Conservation (phyloP, 2,888 invertebrate genomes). For the Muschampia plurimacula region DNA sequence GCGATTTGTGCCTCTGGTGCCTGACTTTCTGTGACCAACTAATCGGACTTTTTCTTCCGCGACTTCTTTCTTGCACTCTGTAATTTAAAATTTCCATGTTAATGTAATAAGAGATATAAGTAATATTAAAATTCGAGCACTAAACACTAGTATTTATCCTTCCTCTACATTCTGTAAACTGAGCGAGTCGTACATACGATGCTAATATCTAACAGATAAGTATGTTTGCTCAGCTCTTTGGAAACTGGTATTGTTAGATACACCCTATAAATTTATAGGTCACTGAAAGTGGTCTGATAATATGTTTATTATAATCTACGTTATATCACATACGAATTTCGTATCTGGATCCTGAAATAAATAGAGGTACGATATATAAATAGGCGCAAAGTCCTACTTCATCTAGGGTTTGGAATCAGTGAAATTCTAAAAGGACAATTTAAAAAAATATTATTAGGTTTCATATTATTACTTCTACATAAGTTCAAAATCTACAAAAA, state of each 20-base stretch:
- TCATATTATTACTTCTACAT: no score
- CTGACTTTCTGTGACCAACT: constrained; percentile 88
- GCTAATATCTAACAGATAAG: constrained; percentile 67
- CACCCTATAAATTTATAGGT: constrained; percentile 48
- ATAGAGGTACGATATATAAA: background rate
- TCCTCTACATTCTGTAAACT: constrained; percentile 53
- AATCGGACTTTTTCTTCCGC: constrained; percentile 81
- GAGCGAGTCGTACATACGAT: constrained; percentile 49
- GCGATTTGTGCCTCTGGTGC: constrained; percentile 87
- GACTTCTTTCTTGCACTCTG: constrained; percentile 84
- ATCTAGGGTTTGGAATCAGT: no score
- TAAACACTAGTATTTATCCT: constrained; percentile 45
- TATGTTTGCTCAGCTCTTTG: constrained; percentile 70
- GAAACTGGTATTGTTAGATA: constrained; percentile 56
- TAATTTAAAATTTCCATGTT: constrained; percentile 63
- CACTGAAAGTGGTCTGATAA: constrained; percentile 35
- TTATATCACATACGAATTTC: background rate
- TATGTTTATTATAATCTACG: constrained; percentile 15
- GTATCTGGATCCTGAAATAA: background rate
- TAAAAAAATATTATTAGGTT: no score
- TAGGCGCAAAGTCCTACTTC: no score
- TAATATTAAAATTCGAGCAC: constrained; percentile 9
- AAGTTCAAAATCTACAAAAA: no score
- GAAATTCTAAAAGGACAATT: no score
- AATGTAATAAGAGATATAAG: constrained; percentile 11